Base-by-base conservation (phyloP, 1,140 invertebrate species). In the Glossosoma conforme region DNA sequence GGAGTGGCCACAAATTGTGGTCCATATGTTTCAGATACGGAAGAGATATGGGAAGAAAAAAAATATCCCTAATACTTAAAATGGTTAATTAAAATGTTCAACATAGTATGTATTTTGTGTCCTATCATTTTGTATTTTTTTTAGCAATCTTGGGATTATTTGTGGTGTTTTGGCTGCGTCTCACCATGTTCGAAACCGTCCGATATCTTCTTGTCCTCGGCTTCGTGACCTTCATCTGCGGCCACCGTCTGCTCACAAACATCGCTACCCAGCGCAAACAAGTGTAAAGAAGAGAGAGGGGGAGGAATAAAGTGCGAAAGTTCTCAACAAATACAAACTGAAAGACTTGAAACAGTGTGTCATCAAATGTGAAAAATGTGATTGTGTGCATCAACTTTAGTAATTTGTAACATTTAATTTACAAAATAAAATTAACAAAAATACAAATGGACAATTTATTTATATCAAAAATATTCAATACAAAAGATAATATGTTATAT, bases 121-220 rank as follows among this genome's bases (percentile, higher is more conserved):
- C 24, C n/a, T 28, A 18, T 47, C 2, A 9, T 28, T 42, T 40
- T 38, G 24, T 56, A 48, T 42, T 59, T 44, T 60, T 80, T 74
- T 59, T 76, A 85, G 87, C 79, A 42, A 93, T 96, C 36, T 87
- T 98, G 63, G 78, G 73, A 3, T 77, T 98, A 20, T 98, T 95
- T 69, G 85, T 81, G 37, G 71, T 88, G 56, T 95, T 98, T 69
- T 98, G 93, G 92, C 66, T 94, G 38, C 77, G 87, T 63, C 73
- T 98, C 48, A 86, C 94, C 62, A 98, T 98, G 96, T 98, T 98
- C 73, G 81, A 86, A 41, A 96, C 95, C n/a, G 74, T 97, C 60
- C 86, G 90, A 56, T 95, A 93, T 73, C 77, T 98, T 32, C 75
- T 89, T 51, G 81, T 87, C 19, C 73, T 98, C 45, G 88, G 85